A percentile compares a stretch with the other conserved stretches of the same genome.
These are phyloP conservation scores for Hydrocynus forskahlii DNA, from an alignment of 2,797 vertebrate species.

Conservation along the genomic window DNA sequence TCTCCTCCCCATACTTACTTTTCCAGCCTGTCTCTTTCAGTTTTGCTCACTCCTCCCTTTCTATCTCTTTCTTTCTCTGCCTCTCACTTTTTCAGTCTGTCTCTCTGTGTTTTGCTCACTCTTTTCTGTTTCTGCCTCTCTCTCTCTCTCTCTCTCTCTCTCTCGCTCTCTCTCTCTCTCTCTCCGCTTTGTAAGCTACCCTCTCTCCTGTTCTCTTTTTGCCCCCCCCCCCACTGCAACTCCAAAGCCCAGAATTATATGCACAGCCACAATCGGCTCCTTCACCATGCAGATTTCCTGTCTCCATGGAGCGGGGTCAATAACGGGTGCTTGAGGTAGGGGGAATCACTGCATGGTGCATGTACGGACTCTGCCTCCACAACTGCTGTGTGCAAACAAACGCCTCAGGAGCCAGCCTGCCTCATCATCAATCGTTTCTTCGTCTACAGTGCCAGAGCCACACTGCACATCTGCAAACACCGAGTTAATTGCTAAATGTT, in stretches of 20 bases:
- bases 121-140: neutral
- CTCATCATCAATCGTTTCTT: neutral
- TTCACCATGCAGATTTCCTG: conserved; percentile 37
- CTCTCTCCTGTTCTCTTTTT: neutral
- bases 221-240: neutral
- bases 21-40: neutral
- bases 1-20: neutral
- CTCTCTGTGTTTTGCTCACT: neutral
- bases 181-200: neutral
- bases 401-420: neutral
- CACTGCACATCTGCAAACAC: too few species aligned
- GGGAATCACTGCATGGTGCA: neutral
- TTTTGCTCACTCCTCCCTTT: neutral
- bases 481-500: too few species aligned
- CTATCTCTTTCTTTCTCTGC: conserved; percentile 4
- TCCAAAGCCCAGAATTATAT: conserved; percentile 49
- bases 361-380: neutral
- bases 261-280: conserved; percentile 42
- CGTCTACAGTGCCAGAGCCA: neutral
- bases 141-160: neutral
- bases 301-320: conserved; percentile 37
- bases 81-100: neutral
- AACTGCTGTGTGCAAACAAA: conserved; percentile 45
- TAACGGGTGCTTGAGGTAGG: conserved; percentile 20
- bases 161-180: neutral